Conservation (phyloP, 2,888 invertebrate genomes). For the Neoaliturus tenellus region DNA sequence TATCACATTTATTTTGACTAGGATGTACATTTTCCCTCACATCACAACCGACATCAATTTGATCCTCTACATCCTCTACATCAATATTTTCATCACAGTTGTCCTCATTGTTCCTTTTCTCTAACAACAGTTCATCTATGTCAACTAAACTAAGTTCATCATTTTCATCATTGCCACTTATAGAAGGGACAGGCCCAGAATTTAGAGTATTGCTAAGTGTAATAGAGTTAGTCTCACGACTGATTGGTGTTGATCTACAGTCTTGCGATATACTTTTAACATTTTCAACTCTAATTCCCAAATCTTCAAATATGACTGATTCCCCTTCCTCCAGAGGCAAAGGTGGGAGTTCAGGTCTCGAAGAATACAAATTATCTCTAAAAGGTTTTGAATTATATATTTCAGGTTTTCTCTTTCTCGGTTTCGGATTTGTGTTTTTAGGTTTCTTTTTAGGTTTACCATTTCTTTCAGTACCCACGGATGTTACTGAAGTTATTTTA, state of each 20-base stretch:
- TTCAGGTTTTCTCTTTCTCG: background rate
- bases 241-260: background rate
- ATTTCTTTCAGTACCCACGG: background rate
- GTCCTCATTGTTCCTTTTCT: background rate
- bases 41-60: background rate
- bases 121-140: conserved; percentile 11
- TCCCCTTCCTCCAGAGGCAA: background rate
- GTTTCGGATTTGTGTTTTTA: background rate
- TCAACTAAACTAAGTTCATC: conserved; percentile 6
- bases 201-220: background rate
- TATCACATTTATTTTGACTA: background rate
- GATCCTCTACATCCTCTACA: background rate
- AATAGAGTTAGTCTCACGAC: background rate
- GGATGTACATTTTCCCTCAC: background rate
- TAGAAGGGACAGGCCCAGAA: background rate
- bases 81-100: conserved; percentile 3
- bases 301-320: conserved; percentile 16
- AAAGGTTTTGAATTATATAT: background rate
- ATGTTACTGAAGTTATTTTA: background rate
- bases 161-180: background rate
- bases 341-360: background rate
- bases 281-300: conserved; percentile 12
- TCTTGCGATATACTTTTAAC: background rate
- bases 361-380: conserved; percentile 3
- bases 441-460: background rate